Evolutionary conservation across 2,888 invertebrate species (phyloP), one percentile per base, ranked within the genome.

Genomic region (Gymnocheta viridis): DNA sequence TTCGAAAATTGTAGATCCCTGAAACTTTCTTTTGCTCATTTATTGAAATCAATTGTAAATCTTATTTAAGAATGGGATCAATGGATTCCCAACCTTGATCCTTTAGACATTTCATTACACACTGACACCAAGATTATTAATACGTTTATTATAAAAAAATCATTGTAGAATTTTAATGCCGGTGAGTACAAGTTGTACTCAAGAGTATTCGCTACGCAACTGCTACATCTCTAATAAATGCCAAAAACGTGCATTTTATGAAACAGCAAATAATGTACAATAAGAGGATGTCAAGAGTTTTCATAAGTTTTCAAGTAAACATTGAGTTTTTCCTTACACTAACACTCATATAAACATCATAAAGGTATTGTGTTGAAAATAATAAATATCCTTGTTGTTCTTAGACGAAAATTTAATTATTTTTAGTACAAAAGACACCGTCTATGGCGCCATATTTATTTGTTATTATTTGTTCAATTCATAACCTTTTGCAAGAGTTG

Each of bases 381-480:
- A 60, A 38, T 10, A 19, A 58, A 58, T 35, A 60, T 73, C 54
- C 41, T 69, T 54, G 22, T 69, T 72, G 12, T 41, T 47, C 0
- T 10, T 12, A 24, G 44, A 58, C 24, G 29, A 24, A 67, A 67
- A 24, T 29, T 38, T 17, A 58, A 67, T 58, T 38, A 67, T 24
- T 60, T 49, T 38, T 44, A n/a, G 32, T 17, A 35, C 35, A 49
- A 47, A 49, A 22, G 41, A 19, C 44, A 60, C 12, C 10, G n/a
- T 49, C 12, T 49, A 73, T 35, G 60, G 60, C 58, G 35, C 72
- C 72, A 32, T 49, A 60, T 49, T 35, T 49, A 49, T 72, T 9
- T 38, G 6, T 29, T 56, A 19, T 4, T 2, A 10, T 66, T 32
- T 17, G n/a, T n/a, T n/a, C n/a, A n/a, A n/a, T n/a, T n/a, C n/a